Evolutionary conservation across 2,888 invertebrate genomes (phyloP).

Genomic region (Drosophila villosipedis): DNA sequence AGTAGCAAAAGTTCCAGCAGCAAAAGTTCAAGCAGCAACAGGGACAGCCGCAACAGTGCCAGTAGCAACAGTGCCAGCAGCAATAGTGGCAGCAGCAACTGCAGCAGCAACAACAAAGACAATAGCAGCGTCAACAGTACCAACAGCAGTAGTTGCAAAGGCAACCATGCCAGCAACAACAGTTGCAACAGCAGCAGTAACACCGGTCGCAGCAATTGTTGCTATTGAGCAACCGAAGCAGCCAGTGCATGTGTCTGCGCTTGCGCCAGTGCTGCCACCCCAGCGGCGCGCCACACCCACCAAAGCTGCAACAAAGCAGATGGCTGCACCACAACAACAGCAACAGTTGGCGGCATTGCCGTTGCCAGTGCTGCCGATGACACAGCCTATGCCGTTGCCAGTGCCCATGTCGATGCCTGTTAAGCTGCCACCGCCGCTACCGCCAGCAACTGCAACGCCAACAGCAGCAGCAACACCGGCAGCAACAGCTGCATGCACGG

Average conservation of each 20-base stretch:
- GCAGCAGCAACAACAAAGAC: neutral
- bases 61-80: neutral
- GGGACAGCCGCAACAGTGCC: neutral
- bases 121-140: neutral
- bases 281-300: slow-evolving; percentile 57
- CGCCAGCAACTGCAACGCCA: slow-evolving; percentile 14
- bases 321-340: slow-evolving; percentile 35
- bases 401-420: slow-evolving; percentile 20
- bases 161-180: neutral
- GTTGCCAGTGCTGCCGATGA: slow-evolving; percentile 10
- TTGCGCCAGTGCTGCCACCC: slow-evolving; percentile 1
- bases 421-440: slow-evolving; percentile 10
- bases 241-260: slow-evolving; percentile 8
- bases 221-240: slow-evolving; percentile 7
- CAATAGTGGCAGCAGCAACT: neutral
- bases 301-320: slow-evolving; percentile 69
- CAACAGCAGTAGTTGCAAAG: neutral
- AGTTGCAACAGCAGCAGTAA: slow-evolving; percentile 1
- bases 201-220: slow-evolving; percentile 4
- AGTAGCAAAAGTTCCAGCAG: neutral
- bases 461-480: slow-evolving; percentile 10
- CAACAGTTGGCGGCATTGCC: slow-evolving; percentile 20
- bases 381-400: slow-evolving; percentile 15
- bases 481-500: neutral
- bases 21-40: neutral